Conservation (phyloP, 1,140 invertebrate genomes). For the Diprion similis region DNA sequence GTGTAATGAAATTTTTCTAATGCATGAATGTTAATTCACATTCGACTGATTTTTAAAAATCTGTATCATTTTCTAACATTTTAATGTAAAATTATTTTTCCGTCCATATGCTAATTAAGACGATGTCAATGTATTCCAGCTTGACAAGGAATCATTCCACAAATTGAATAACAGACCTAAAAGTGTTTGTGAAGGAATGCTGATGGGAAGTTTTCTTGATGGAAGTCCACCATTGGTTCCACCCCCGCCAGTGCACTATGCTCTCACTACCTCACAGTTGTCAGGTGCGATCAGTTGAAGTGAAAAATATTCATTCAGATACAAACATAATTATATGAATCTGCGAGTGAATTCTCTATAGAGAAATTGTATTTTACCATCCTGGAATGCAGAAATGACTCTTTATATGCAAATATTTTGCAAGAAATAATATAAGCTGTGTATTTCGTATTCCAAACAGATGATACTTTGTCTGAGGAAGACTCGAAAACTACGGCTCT, state of each 20-base stretch:
- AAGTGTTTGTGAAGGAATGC: conserved; percentile 56
- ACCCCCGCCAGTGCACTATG: conserved; percentile 68
- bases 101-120: neutral
- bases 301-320: too few relatives aligned
- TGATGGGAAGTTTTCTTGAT: conserved; percentile 47
- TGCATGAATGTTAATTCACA: neutral
- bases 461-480: conserved; percentile 57
- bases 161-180: conserved; percentile 52
- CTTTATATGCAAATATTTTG: too few relatives aligned
- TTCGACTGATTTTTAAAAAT: neutral
- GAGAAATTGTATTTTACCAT: too few relatives aligned
- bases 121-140: conserved; percentile 41
- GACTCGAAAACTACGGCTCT: conserved; percentile 53
- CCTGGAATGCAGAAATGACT: too few relatives aligned
- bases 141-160: conserved; percentile 48
- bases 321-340: too few relatives aligned
- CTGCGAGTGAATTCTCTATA: too few relatives aligned
- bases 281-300: conserved; percentile 45
- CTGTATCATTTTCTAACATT: neutral
- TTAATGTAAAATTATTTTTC: neutral
- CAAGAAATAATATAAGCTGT: too few relatives aligned
- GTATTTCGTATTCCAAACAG: conserved; percentile 38
- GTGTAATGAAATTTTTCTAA: neutral
- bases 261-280: conserved; percentile 42
- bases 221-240: conserved; percentile 65